Conservation (phyloP, 2,888 invertebrate species). For the Ormyrus nitidulus region DNA sequence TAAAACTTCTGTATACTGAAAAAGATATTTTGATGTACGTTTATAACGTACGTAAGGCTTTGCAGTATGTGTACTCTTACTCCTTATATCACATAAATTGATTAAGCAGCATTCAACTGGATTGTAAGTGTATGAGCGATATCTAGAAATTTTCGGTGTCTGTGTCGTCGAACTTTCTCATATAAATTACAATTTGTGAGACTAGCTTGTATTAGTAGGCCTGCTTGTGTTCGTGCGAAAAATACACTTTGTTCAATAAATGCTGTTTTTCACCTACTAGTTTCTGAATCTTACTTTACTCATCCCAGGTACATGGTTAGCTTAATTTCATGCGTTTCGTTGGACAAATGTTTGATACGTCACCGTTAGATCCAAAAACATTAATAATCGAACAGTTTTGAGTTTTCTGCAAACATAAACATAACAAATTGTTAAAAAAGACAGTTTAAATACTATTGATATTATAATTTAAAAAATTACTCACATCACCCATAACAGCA, state of each 20-base stretch:
- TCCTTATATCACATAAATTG: constrained; percentile 71
- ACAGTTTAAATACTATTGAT: constrained; percentile 1
- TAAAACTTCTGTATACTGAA: constrained; percentile 50
- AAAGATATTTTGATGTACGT: constrained; percentile 46
- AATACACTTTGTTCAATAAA: constrained; percentile 53
- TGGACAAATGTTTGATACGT: constrained; percentile 69
- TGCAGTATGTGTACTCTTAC: constrained; percentile 61
- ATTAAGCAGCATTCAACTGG: constrained; percentile 65
- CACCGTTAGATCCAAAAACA: constrained; percentile 71
- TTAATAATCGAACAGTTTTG: constrained; percentile 71
- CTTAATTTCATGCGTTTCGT: constrained; percentile 73
- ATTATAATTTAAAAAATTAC: constrained; percentile 61
- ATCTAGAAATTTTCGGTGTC: constrained; percentile 65
- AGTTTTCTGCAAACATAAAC: constrained; percentile 67
- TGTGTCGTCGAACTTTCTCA: constrained; percentile 58
- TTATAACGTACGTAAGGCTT: constrained; percentile 62
- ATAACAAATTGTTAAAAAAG: background rate
- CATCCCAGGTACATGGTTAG: constrained; percentile 67
- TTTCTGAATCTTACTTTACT: constrained; percentile 40
- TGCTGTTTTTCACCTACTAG: constrained; percentile 45
- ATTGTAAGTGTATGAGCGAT: constrained; percentile 58
- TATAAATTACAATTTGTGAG: constrained; percentile 72
- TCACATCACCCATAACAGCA: constrained; percentile 90
- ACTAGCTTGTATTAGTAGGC: constrained; percentile 72
- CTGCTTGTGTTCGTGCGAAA: constrained; percentile 66